These are phyloP conservation scores for Flexamia atlantica DNA, from an alignment of 2,888 invertebrate genomes.

Conservation along the genomic window DNA sequence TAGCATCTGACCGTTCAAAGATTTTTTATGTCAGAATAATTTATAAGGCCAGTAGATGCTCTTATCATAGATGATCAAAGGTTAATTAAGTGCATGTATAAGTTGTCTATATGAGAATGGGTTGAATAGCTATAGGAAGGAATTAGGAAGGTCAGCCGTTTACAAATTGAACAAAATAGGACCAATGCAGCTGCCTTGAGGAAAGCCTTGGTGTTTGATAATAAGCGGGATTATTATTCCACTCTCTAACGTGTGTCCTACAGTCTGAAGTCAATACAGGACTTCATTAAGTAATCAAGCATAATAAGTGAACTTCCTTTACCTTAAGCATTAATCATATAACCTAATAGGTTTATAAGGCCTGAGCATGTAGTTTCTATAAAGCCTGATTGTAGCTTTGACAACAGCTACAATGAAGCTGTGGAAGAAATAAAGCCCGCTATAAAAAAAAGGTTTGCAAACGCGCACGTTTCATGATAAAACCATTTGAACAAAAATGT, in stretches of 20 bases:
- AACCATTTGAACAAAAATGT: neutral
- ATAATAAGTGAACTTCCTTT: no score
- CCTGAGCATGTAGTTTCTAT: no score
- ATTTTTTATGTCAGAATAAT: no score
- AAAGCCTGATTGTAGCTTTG: no score
- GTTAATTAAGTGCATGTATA: neutral
- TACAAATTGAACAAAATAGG: neutral
- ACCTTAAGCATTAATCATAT: no score
- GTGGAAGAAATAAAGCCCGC: no score
- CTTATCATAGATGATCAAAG: no score
- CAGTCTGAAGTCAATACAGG: neutral
- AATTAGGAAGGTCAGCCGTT: neutral
- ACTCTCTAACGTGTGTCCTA: neutral
- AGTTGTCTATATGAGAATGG: neutral
- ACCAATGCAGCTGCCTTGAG: neutral
- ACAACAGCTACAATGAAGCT: no score
- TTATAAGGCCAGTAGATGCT: no score
- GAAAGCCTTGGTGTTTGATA: neutral
- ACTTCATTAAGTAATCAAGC: no score
- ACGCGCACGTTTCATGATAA: neutral
- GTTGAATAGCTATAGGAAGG: neutral
- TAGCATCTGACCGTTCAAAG: no score
- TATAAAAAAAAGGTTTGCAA: neutral
- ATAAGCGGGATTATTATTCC: neutral
- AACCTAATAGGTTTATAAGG: no score